Base-by-base conservation (phyloP, 1,140 invertebrate genomes). In the Cyclina sinensis region DNA sequence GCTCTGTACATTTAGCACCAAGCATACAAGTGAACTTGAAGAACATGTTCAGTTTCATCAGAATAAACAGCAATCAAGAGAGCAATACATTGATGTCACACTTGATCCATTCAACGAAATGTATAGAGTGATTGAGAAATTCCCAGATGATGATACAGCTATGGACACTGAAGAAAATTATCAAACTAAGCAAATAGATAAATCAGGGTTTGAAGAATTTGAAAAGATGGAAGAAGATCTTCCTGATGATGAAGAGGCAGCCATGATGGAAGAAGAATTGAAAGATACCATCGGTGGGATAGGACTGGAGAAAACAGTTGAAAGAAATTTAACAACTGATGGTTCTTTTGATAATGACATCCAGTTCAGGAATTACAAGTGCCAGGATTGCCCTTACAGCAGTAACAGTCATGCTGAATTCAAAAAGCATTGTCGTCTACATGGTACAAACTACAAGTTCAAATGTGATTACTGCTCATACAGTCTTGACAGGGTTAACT, bases 401-500 rank as follows among this genome's bases (percentile, higher is more conserved):
- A 91, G 91, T 59, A 90, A 91, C 81, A 90, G 91, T 62, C 74
- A 30, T 43, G 81, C 62, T 65, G 93, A 93, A 37, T 93, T 86
- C 48, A 80, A 82, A 46, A 92, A 91, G 57, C 92, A 93, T 90
- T 70, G 78, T 12, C 80, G 86, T n/a, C 89, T 91, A n/a, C 93
- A 93, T 70, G 90, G 89, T 30, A 57, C 78, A 18, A 54, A 85
- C n/a, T 59, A 89, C 21, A 88, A 91, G 35, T 93, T 91, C 90
- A 92, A 90, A 54, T 94, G 93, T 86, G 92, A 93, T 35, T 90
- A 87, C 82, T 94, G 93, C 79, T 74, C 80, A 9, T 94, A 93
- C 87, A 93, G 92, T 80, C 59, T 92, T 1, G 92, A 93, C 35
- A 86, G 91, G 16, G 62, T 94, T 9, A 91, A 91, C 51, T 59